Base-by-base conservation (phyloP, 2,888 invertebrate genomes). In the Ligdia adustata region DNA sequence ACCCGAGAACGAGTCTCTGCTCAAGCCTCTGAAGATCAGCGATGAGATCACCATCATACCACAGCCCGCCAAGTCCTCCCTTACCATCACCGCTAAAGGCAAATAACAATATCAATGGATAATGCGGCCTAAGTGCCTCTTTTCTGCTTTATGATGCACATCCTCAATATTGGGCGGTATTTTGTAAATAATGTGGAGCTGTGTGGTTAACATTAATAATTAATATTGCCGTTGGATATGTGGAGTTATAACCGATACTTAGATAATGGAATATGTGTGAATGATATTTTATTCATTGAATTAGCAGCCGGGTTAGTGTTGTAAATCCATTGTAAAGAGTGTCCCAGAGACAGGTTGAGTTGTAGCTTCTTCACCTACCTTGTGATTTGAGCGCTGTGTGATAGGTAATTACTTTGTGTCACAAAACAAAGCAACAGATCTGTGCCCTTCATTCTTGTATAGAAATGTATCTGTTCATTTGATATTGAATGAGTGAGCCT, bases 21-120 rank as follows among this genome's bases (percentile, higher is more conserved):
- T 96, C 64, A 96, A 96, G 78, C 96, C 97, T 37, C 81, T 97
- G 53, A 96, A 96, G 85, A 97, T 97, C 70, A 97, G 96, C 80
- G 96, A 97, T 79, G 97, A 97, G 87, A 97, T 97, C 64, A 97
- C 97, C 49, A 97, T 97, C 69, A 97, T 97, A 88, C 96, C 97
- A 60, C 97, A 97, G 82, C 96, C 97, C 62, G 94, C 96, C 54
- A 87, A 88, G 63, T 84, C 86, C 14, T 73, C 78, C 33, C 78
- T 88, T 40, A 88, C 88, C 28, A 86, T 88, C 56, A 87, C 88
- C 20, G 83, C 88, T 31, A 89, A 89, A 66, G 88, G 88, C 38
- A 88, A 89, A 88, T 89, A 89, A 72, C 86, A 69, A 60, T 28
- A 28, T 70, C 64, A 75, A 55, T 67, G 71, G 69, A 60, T 59